These are phyloP conservation scores for Cyanoliseus patagonus DNA, from an alignment of 2,113 vertebrate genomes.

Conservation along the genomic window DNA sequence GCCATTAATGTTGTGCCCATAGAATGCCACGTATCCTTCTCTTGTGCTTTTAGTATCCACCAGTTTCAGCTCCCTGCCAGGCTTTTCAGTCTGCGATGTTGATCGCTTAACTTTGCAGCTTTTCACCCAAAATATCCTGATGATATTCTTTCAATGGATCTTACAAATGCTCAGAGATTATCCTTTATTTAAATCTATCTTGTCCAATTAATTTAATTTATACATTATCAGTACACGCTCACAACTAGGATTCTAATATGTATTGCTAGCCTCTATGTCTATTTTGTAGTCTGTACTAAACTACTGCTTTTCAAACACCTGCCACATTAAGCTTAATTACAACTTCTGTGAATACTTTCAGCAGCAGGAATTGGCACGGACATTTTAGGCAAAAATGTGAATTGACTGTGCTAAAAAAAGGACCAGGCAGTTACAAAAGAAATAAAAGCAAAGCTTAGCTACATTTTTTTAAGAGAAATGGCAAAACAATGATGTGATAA, in stretches of 20 bases:
- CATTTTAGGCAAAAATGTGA: background rate
- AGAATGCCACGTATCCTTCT: background rate
- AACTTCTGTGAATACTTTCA: background rate
- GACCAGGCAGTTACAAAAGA: background rate
- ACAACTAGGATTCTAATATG: background rate
- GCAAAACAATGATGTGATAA: background rate
- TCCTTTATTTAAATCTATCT: background rate
- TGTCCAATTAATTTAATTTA: background rate
- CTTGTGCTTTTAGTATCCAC: background rate
- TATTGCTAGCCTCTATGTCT: background rate
- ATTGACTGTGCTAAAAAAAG: background rate
- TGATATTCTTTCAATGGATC: background rate
- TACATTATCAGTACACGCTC: background rate
- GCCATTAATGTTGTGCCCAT: rapidly evolving
- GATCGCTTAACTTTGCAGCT: background rate
- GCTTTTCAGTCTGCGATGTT: background rate
- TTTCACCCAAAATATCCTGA: background rate
- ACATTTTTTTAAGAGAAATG: background rate
- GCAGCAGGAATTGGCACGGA: background rate
- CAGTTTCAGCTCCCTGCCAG: background rate
- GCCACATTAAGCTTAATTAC: background rate
- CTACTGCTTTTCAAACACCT: background rate
- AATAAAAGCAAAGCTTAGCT: background rate
- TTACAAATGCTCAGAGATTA: background rate
- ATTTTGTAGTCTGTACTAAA: background rate